phyloP scores from a whole-genome alignment of 2,797 vertebrate genomes.

The Coluber constrictor region DNA sequence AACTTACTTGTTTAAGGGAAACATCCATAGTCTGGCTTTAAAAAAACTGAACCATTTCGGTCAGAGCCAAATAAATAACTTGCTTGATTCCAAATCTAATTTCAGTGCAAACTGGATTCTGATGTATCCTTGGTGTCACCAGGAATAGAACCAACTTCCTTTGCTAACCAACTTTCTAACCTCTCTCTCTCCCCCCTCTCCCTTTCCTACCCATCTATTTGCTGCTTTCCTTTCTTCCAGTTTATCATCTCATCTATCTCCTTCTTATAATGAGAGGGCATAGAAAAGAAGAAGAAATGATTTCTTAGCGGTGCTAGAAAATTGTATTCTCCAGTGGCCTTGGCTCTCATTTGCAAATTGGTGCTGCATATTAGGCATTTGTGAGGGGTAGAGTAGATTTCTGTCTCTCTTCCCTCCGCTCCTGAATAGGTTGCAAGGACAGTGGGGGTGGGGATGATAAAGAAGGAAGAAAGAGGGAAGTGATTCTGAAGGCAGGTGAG shows the following conservation, averaged over 20 bases:
- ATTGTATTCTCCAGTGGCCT: background rate
- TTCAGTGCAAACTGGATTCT: background rate
- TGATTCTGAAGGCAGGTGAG: background rate
- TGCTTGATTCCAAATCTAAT: background rate
- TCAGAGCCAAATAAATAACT: background rate
- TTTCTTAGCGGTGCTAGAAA: background rate
- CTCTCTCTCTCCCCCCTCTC: fast-evolving
- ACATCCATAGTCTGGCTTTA: too few species aligned
- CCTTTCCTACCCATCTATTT: background rate
- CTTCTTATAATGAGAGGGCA: background rate
- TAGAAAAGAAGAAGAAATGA: background rate
- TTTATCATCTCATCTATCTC: background rate
- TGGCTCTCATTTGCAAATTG: background rate
- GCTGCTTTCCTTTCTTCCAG: background rate
- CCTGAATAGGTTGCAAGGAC: background rate
- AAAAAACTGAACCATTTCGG: background rate
- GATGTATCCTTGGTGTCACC: background rate
- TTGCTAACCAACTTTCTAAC: background rate
- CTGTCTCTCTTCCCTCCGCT: background rate
- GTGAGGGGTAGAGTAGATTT: background rate
- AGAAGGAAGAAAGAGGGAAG: background rate
- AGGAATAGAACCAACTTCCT: background rate
- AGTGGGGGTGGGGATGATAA: background rate
- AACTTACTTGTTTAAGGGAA: background rate
- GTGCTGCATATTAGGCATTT: background rate